These are phyloP conservation scores for Galagoides demidoff DNA, from an alignment of 2,797 vertebrate species.

Conservation along the genomic window DNA sequence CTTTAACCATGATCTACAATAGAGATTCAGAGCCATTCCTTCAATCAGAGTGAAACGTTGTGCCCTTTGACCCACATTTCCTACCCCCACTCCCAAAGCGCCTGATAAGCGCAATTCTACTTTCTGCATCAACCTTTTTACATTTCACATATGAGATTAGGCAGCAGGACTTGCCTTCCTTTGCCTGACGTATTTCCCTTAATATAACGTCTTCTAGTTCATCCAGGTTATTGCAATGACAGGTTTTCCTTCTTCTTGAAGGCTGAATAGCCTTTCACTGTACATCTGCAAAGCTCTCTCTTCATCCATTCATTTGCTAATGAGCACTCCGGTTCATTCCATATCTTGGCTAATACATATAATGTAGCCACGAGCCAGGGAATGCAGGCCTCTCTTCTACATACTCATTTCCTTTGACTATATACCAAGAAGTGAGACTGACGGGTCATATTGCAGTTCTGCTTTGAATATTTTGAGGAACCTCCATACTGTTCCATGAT, in stretches of 20 bases:
- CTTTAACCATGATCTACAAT: too few species aligned
- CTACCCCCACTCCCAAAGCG: too few species aligned
- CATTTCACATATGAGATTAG: neutral
- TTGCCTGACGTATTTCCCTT: neutral
- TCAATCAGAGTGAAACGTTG: neutral
- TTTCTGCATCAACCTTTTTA: neutral
- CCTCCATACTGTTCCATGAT: too few species aligned
- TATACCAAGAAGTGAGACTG: too few species aligned
- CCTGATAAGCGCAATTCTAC: neutral
- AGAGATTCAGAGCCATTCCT: neutral
- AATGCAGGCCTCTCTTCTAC: neutral
- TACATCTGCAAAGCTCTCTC: neutral
- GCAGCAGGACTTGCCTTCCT: neutral
- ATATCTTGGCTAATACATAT: neutral
- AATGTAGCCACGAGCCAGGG: neutral
- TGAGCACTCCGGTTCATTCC: neutral
- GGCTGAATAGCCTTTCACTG: too few species aligned
- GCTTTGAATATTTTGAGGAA: neutral
- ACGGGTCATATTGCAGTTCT: too few species aligned
- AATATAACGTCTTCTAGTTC: neutral
- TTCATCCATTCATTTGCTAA: neutral
- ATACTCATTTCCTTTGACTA: neutral
- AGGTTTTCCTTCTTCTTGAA: neutral
- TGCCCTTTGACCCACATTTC: neutral
- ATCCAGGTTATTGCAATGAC: neutral